A percentile compares a stretch with the other conserved stretches of the same genome.
Evolutionary conservation across 2,113 vertebrate species (phyloP).

Genomic region (Odocoileus virginianus): DNA sequence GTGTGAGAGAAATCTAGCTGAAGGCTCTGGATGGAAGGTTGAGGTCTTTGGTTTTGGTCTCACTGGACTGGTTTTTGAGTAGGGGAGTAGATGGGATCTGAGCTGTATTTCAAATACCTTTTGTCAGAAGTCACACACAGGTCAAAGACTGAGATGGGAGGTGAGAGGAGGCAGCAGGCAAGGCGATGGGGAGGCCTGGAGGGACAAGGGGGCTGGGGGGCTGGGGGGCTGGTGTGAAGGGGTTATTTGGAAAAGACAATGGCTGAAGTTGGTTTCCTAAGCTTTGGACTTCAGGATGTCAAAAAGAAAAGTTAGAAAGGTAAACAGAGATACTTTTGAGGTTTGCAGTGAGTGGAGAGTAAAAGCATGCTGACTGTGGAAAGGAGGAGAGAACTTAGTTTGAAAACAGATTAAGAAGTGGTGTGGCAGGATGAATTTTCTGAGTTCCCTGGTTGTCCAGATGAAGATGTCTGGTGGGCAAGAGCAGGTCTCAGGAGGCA

Average conservation of each 20-base stretch:
- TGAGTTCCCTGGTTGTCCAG: not conserved
- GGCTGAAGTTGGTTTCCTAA: not conserved
- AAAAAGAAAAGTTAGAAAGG: not conserved
- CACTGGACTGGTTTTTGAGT: not conserved
- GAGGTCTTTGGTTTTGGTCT: not conserved
- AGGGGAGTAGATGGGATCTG: not conserved
- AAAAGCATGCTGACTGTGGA: accelerated
- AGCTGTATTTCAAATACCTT: not conserved
- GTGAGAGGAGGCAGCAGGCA: accelerated
- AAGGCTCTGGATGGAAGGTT: not conserved
- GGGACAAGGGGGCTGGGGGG: not conserved
- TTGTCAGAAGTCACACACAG: not conserved
- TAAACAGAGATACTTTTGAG: not conserved
- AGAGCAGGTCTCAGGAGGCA: not conserved
- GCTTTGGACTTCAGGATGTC: not conserved
- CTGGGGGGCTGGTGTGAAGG: not conserved
- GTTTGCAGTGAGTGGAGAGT: not conserved
- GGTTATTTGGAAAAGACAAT: not conserved
- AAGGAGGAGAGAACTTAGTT: not conserved
- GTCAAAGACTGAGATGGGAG: accelerated
- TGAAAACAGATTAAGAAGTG: not conserved
- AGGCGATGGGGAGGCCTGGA: not conserved
- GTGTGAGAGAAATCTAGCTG: not conserved
- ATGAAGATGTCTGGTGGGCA: not conserved
- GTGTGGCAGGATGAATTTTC: accelerated